A percentile compares a stretch with the other conserved stretches of the same genome.
Conservation (phyloP, 2,113 vertebrate genomes). For the Pterocles orientalis region DNA sequence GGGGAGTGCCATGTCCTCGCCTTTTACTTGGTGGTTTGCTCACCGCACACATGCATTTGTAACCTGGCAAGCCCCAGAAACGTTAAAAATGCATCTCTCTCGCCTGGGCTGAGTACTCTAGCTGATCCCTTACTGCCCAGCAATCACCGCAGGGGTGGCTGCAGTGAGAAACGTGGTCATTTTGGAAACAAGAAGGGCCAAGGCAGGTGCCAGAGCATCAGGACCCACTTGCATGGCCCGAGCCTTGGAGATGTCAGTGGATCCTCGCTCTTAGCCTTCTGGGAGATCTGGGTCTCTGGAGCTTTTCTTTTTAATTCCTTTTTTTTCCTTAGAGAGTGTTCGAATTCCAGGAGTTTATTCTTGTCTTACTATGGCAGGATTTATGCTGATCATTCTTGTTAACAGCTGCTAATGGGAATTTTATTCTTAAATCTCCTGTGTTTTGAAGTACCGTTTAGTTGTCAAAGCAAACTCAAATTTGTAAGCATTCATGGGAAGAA, state of each 20-base stretch:
- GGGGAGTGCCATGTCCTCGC: fast-evolving
- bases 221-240: fast-evolving
- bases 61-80: neutral
- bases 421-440: neutral
- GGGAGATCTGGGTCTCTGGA: neutral
- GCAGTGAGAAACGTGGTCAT: fast-evolving
- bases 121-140: neutral
- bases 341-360: neutral
- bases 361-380: neutral
- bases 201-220: fast-evolving
- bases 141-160: neutral
- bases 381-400: neutral
- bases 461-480: conserved; percentile 7
- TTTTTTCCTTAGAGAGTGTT: neutral
- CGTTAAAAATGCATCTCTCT: fast-evolving
- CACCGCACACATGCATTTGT: neutral
- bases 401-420: conserved; percentile 3
- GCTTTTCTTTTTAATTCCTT: neutral
- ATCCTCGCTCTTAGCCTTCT: neutral
- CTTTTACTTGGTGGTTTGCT: fast-evolving
- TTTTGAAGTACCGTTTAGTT: neutral
- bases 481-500: neutral
- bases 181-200: neutral
- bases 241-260: neutral
- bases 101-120: neutral